phyloP scores from a whole-genome alignment of 2,113 vertebrate genomes.

The Psittacus erithacus region DNA sequence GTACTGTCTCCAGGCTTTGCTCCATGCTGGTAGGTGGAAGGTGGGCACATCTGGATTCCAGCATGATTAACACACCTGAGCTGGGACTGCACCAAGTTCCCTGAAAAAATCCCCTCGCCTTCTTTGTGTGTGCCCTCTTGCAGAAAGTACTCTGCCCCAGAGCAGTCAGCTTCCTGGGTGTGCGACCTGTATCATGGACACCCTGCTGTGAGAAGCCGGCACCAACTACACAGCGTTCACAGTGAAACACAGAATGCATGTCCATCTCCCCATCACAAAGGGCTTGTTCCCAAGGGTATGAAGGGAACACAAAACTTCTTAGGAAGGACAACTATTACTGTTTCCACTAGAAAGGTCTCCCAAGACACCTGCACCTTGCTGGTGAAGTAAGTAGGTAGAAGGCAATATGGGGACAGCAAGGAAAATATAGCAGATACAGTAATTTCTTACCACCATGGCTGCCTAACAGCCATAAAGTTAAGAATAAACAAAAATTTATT shows the following conservation, averaged over 20 bases:
- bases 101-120: neutral
- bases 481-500: neutral
- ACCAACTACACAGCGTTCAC: neutral
- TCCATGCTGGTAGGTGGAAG: neutral
- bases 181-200: neutral
- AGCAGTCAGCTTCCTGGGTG: neutral
- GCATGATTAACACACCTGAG: neutral
- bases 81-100: neutral
- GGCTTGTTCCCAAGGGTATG: neutral
- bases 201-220: neutral
- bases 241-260: neutral
- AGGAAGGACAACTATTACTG: neutral
- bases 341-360: neutral
- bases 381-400: neutral
- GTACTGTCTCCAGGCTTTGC: neutral
- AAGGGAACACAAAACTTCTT: neutral
- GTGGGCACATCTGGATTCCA: neutral
- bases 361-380: neutral
- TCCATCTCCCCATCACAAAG: neutral
- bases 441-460: neutral
- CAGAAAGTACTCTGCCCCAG: neutral
- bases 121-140: neutral
- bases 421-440: neutral
- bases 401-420: neutral
- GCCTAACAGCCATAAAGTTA: neutral